Percentiles rank a stretch among this genome's conserved stretches.
Conservation (phyloP, 2,113 vertebrate genomes). For the Tyto alba region DNA sequence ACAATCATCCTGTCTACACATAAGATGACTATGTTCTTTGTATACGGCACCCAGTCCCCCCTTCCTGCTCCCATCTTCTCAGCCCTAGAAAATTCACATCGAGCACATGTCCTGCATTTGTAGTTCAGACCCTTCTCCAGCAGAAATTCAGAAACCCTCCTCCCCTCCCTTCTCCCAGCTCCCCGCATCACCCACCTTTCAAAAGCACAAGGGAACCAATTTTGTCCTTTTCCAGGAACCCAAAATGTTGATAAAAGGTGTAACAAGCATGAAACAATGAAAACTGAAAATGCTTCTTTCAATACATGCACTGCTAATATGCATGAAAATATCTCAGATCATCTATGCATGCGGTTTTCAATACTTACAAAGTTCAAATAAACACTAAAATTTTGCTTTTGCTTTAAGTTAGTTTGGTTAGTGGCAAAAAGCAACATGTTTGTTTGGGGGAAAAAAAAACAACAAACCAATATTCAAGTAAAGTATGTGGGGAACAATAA, state of each 20-base stretch:
- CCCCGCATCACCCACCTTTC: not conserved
- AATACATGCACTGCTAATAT: not conserved
- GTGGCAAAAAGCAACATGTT: slow-evolving; percentile 58
- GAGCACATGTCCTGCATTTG: not conserved
- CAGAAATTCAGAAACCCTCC: not conserved
- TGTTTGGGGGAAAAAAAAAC: not conserved
- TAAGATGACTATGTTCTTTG: not conserved
- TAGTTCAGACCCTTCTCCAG: not conserved
- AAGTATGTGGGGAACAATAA: not conserved
- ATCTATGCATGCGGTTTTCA: not conserved
- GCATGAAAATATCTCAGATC: not conserved
- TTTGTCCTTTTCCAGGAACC: not conserved
- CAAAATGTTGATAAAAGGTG: not conserved
- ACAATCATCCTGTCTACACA: not conserved
- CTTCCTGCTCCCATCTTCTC: not conserved
- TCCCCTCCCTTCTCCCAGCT: not conserved
- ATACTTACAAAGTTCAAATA: not conserved
- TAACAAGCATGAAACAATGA: not conserved
- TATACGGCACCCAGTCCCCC: not conserved
- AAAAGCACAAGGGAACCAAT: not conserved
- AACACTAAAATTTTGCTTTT: slow-evolving; percentile 1
- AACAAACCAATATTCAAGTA: not conserved
- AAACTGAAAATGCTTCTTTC: slow-evolving; percentile 6
- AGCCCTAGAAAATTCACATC: not conserved
- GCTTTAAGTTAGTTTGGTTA: slow-evolving; percentile 64